Base-by-base conservation (phyloP, 2,113 vertebrate species). In the Caranx ignobilis region DNA sequence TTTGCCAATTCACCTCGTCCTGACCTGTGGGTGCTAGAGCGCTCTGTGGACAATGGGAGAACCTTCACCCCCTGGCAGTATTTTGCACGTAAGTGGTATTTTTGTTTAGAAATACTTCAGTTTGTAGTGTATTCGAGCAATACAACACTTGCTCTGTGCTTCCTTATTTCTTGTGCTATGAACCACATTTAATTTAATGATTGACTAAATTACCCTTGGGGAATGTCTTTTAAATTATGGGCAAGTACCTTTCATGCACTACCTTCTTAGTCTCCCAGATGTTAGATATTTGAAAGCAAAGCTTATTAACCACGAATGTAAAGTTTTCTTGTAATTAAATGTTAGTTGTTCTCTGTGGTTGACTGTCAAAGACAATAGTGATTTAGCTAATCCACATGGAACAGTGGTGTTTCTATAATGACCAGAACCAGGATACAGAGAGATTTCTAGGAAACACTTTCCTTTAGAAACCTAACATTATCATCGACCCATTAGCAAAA, bases 1-100 rank as follows among this genome's bases (percentile, higher is more conserved):
- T 98, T 99, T 93, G 97, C 97, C 34, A 98, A 98, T 89, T 97
- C 97, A 84, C 97, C 97, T 81, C 97, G 97, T 39, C 97, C 97
- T 88, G 96, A 97, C 89, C 96, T 97, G 78, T 99, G 97, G 97
- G 90, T 97, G 55, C 93, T 99, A 79, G 97, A 99, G 91, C 95
- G 95, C 80, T 99, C 97, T 0, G 91, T 96, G 65, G 97, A 98
- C 87, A 95, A 97, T 64, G 97, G 97, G 84, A 96, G 71, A 78
- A 97, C 95, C 57, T 99, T 96, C 81, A 92, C 60, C 12, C 96
- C 97, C 2, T 99, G 97, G 97, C 97, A 99, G 75, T 98, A 96
- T 94, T 99, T 99, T 96, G 96, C 97, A 92, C 87, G 97, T 98
- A 94, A 97, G 97, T 41, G 3, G 8, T 45, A 19, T 54, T 16